Conservation (phyloP, 2,113 vertebrate genomes). For the Heterochromis multidens region DNA sequence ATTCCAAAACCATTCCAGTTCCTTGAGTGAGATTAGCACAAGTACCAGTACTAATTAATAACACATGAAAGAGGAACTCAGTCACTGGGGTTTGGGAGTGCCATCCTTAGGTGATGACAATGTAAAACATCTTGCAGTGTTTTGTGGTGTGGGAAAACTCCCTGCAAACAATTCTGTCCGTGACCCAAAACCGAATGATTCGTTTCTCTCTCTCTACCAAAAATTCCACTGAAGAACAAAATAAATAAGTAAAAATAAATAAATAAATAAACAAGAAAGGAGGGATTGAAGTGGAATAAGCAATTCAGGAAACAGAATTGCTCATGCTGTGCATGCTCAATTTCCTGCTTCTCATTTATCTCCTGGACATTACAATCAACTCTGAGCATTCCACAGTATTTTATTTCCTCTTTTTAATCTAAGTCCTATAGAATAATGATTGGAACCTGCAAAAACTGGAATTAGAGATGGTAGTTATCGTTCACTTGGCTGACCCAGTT, state of each 20-base stretch:
- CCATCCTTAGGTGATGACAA: slow-evolving; percentile 65
- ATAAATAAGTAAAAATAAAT: slow-evolving; percentile 7
- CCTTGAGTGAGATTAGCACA: slow-evolving; percentile 54
- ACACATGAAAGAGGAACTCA: slow-evolving; percentile 55
- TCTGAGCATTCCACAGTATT: not conserved
- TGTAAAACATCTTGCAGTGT: slow-evolving; percentile 73
- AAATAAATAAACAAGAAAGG: slow-evolving; percentile 27
- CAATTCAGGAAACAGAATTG: not conserved
- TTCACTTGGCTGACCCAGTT: not conserved
- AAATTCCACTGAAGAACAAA: slow-evolving; percentile 38
- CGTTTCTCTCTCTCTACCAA: slow-evolving; percentile 14
- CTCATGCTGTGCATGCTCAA: not conserved
- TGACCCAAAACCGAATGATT: slow-evolving; percentile 27
- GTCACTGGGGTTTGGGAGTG: slow-evolving; percentile 44
- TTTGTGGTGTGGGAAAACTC: slow-evolving; percentile 69
- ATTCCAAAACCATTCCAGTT: slow-evolving; percentile 43
- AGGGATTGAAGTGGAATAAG: slow-evolving; percentile 16
- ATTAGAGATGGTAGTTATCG: not conserved
- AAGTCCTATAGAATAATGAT: not conserved
- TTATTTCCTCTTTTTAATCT: slow-evolving; percentile 15
- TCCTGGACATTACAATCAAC: not conserved
- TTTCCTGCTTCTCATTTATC: slow-evolving; percentile 34
- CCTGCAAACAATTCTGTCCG: slow-evolving; percentile 58
- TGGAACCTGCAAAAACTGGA: not conserved
- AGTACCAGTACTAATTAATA: slow-evolving; percentile 65